Conservation (phyloP, 2,113 vertebrate species). For the Rhynchopsitta pachyrhyncha region DNA sequence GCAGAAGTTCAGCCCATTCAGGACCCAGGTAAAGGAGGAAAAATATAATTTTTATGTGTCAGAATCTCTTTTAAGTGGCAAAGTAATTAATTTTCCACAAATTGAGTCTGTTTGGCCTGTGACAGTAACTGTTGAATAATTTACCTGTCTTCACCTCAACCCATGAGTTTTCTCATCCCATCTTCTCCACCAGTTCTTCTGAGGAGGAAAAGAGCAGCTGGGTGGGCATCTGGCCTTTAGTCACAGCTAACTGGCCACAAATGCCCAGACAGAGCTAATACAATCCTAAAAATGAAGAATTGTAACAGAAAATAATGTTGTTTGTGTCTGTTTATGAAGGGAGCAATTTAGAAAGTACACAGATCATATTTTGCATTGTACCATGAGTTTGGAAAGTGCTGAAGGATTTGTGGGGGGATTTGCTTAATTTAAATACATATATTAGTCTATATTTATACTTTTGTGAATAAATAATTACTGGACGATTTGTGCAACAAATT, state of each 20-base stretch:
- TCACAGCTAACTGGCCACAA: neutral
- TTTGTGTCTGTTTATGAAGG: neutral
- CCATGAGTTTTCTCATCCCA: neutral
- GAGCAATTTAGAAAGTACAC: neutral
- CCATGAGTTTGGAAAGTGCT: neutral
- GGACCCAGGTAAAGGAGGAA: neutral
- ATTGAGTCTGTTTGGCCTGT: neutral
- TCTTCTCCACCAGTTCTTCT: neutral
- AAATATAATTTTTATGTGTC: neutral
- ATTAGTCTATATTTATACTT: neutral
- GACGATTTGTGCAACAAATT: neutral
- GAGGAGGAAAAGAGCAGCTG: neutral
- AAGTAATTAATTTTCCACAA: neutral
- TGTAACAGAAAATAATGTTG: neutral
- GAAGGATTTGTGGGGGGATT: neutral
- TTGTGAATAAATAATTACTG: neutral
- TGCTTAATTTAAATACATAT: neutral
- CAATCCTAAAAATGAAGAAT: neutral
- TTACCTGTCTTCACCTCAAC: neutral
- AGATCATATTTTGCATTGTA: neutral
- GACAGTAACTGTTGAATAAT: neutral
- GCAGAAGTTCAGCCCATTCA: neutral
- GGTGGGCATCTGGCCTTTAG: neutral
- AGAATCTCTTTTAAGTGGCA: neutral
- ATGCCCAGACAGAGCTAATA: neutral